These are phyloP conservation scores for Spicauda simplicius DNA, from an alignment of 2,888 invertebrate genomes.

Conservation along the genomic window DNA sequence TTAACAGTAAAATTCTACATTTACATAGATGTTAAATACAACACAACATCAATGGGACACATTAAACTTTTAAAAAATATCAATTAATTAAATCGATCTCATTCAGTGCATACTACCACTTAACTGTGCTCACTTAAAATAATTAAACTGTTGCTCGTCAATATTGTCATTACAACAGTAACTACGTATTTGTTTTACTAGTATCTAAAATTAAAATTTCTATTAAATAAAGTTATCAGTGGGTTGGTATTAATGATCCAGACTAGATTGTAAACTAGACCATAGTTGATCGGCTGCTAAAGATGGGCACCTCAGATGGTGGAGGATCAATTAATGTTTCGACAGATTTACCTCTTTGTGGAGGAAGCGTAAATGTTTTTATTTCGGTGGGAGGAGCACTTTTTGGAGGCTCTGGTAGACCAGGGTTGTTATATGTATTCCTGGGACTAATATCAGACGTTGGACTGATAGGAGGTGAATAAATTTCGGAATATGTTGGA, in stretches of 20 bases:
- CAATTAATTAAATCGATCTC: slow-evolving; percentile 16
- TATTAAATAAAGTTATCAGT: slow-evolving; percentile 43
- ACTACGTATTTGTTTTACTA: slow-evolving; percentile 2
- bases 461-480: slow-evolving; percentile 78
- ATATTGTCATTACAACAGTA: slow-evolving; percentile 29
- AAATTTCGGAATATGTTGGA: slow-evolving; percentile 81
- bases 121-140: slow-evolving; percentile 21
- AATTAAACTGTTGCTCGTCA: slow-evolving; percentile 15
- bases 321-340: slow-evolving; percentile 79
- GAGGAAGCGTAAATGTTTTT: slow-evolving; percentile 75
- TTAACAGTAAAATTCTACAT: slow-evolving; percentile 44
- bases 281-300: slow-evolving; percentile 79
- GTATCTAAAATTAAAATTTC: slow-evolving; percentile 15
- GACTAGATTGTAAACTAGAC: slow-evolving; percentile 54
- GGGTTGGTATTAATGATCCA: slow-evolving; percentile 39
- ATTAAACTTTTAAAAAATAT: slow-evolving; percentile 32
- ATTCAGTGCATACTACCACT: slow-evolving; percentile 20
- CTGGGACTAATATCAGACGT: slow-evolving; percentile 74
- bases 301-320: slow-evolving; percentile 63
- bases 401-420: slow-evolving; percentile 71
- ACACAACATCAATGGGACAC: slow-evolving; percentile 65
- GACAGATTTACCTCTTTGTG: slow-evolving; percentile 71
- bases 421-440: slow-evolving; percentile 68
- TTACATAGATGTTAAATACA: slow-evolving; percentile 40
- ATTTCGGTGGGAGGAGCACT: slow-evolving; percentile 73